Evolutionary conservation across 2,888 invertebrate genomes (phyloP), one percentile per base, ranked within the genome.

Genomic region (Rhingia rostrata): DNA sequence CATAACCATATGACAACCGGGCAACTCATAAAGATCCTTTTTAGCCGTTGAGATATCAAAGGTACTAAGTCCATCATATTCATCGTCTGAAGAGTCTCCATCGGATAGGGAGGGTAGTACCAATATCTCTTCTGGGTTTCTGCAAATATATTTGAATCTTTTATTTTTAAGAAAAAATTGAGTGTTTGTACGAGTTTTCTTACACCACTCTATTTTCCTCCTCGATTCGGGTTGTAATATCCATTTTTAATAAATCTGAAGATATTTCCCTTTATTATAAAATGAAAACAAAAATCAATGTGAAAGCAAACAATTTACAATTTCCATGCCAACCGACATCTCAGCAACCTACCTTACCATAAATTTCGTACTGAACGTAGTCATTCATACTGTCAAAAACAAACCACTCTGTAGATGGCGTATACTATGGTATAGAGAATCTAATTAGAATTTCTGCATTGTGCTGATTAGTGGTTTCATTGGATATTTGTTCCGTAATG

Each of bases 221-320:
- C 47, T 85, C 86, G 51, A 87, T 75, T 83, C 80, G 78, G 0
- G 86, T 86, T 33, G 78, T 54, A 0, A 86, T 61, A 6, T 85
- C 87, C 58, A 83, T 80, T 63, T 58, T 12, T 6, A 58, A 32
- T 14, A 32, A 4, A 51, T n/a, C n/a, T 30, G 14, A 7, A 37
- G 39, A 14, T 22, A n/a, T 30, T 1, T 43, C 6, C 22, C 22
- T 4, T 6, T 49, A 4, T 37, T 5, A n/a, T 0, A 39, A 39
- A 7, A 14, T 37, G 33, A 39, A 39, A 32, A 49, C 3, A 4
- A 14, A 14, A 67, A 12, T 37, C 10, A 43, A 32, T 53, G 9
- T 22, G 2, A 10, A 74, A 63, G 47, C 70, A 77, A 78, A 78
- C 53, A 83, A 78, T 58, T 67, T 73, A 7, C 49, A 74, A 80